Evolutionary conservation across 2,888 invertebrate genomes (phyloP).

Genomic region (Callyntrura guangdongensis): DNA sequence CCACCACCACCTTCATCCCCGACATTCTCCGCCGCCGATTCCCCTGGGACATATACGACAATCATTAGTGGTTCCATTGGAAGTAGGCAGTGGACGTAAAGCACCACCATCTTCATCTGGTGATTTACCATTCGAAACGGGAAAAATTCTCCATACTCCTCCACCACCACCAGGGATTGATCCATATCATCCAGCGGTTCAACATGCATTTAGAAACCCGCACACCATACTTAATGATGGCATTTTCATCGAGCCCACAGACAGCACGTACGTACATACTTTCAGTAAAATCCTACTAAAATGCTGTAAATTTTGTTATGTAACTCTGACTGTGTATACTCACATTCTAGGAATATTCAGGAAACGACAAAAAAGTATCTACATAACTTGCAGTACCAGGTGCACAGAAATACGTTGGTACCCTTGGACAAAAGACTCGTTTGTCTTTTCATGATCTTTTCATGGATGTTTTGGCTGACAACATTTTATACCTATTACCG

Average conservation of each 20-base stretch:
- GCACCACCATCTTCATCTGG: conserved; percentile 35
- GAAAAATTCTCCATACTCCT: conserved; percentile 32
- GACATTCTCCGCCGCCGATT: conserved; percentile 35
- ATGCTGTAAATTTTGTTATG: neutral
- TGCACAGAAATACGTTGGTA: conserved; percentile 43
- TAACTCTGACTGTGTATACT: neutral
- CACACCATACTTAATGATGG: conserved; percentile 56
- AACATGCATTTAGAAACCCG: conserved; percentile 71
- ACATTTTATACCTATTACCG: conserved; percentile 80
- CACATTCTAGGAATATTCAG: conserved; percentile 24
- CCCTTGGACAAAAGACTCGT: conserved; percentile 82
- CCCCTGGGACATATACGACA: neutral
- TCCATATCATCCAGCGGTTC: conserved; percentile 70
- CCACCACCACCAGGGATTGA: conserved; percentile 72
- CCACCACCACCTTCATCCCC: neutral
- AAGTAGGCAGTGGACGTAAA: conserved; percentile 63
- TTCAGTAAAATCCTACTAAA: neutral
- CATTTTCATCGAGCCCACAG: conserved; percentile 55
- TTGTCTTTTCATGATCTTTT: conserved; percentile 80
- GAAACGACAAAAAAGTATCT: conserved; percentile 69
- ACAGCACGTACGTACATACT: conserved; percentile 59
- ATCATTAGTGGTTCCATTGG: conserved; percentile 3
- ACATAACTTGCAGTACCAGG: conserved; percentile 57
- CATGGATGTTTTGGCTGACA: conserved; percentile 83
- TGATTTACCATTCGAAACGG: conserved; percentile 23